Evolutionary conservation across 2,888 invertebrate genomes (phyloP).

Genomic region (Mythimna impura): DNA sequence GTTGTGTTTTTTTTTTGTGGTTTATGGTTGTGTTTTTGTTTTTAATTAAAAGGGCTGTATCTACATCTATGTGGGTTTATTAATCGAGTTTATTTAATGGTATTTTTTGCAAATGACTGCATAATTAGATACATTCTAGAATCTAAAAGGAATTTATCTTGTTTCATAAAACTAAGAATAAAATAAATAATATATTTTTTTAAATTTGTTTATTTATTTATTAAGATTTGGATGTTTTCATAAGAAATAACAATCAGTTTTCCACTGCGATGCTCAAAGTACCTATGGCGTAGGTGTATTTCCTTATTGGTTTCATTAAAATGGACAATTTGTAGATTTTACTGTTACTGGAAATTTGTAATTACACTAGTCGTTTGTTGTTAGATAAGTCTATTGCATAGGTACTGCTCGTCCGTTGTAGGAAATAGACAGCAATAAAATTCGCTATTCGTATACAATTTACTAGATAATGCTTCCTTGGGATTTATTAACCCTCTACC

Average conservation of each 20-base stretch:
- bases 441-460: slow-evolving; percentile 4
- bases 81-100: neutral
- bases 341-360: slow-evolving; percentile 11
- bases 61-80: neutral
- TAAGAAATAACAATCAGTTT: neutral
- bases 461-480: slow-evolving; percentile 22
- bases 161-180: neutral
- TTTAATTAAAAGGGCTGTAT: neutral
- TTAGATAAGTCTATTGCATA: slow-evolving; percentile 28
- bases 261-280: neutral
- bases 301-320: slow-evolving; percentile 24
- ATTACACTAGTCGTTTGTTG: slow-evolving; percentile 7
- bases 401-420: slow-evolving; percentile 12
- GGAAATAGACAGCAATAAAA: slow-evolving; percentile 46
- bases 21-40: slow-evolving; percentile 15
- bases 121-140: neutral
- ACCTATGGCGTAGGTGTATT: slow-evolving; percentile 5
- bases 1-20: slow-evolving; percentile 21
- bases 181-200: neutral
- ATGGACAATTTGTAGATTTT: slow-evolving; percentile 5
- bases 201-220: neutral
- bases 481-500: neutral
- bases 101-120: neutral
- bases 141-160: neutral
- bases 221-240: neutral